Percentiles rank a stretch among this genome's conserved stretches.
phyloP scores from a whole-genome alignment of 2,113 vertebrate species.

The Heterotilapia buettikoferi region DNA sequence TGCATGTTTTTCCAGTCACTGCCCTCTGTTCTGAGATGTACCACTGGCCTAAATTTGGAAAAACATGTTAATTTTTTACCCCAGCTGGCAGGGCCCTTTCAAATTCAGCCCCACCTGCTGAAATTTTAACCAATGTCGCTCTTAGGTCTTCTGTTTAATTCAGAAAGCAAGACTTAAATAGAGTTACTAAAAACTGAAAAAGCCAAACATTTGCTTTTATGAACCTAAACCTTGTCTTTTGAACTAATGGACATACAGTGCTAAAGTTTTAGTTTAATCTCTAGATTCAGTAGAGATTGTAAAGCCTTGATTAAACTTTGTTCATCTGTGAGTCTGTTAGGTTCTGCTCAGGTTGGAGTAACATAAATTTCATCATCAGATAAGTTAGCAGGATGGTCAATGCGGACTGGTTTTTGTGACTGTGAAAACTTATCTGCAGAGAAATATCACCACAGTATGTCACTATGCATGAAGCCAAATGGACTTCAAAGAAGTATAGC shows the following conservation, averaged over 20 bases:
- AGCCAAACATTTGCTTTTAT: slow-evolving; percentile 18
- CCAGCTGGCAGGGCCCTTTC: background rate
- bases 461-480: background rate
- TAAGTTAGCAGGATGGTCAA: background rate
- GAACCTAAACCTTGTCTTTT: background rate
- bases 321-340: background rate
- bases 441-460: background rate
- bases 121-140: slow-evolving; percentile 49
- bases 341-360: background rate
- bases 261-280: background rate
- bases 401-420: background rate
- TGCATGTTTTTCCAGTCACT: slow-evolving; percentile 17
- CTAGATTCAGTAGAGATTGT: background rate
- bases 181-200: background rate
- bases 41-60: slow-evolving; percentile 44
- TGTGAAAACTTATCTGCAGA: background rate
- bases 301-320: background rate
- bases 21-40: slow-evolving; percentile 4
- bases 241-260: background rate
- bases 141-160: slow-evolving; percentile 53
- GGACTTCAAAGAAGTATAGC: background rate
- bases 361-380: background rate
- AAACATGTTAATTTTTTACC: slow-evolving; percentile 47
- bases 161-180: slow-evolving; percentile 17
- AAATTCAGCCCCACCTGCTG: slow-evolving; percentile 37